Evolutionary conservation across 2,797 vertebrate species (phyloP).

Genomic region (Betta splendens): DNA sequence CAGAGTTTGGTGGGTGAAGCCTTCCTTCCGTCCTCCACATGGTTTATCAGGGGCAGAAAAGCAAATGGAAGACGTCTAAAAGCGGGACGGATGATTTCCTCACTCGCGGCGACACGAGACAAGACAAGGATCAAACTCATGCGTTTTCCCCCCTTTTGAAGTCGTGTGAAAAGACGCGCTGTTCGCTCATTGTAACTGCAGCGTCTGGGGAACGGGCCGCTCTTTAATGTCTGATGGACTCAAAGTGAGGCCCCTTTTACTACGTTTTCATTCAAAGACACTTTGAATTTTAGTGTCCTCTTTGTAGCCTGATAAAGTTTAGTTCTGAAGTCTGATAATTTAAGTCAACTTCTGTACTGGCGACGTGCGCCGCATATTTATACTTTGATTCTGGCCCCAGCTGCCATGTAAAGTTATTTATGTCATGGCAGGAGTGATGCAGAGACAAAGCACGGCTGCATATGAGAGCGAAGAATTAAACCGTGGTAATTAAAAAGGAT

Average conservation of each 20-base stretch:
- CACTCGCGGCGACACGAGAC: too few relatives aligned
- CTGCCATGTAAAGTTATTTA: constrained; percentile 12
- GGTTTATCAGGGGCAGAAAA: constrained; percentile 1
- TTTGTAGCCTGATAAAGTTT: constrained; percentile 56
- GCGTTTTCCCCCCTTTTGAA: constrained; percentile 23
- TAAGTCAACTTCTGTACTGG: constrained; percentile 27
- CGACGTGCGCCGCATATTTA: constrained; percentile 32
- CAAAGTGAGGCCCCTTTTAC: constrained; percentile 40
- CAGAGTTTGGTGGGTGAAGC: constrained; percentile 5
- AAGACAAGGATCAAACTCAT: constrained; percentile 23
- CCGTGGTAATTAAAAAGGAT: constrained; percentile 13
- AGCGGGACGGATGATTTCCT: constrained; percentile 6
- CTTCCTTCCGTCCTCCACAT: constrained; percentile 5
- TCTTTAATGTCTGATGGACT: constrained; percentile 52
- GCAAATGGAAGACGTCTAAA: constrained; percentile 13
- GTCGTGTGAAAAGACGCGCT: constrained; percentile 37
- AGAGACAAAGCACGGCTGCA: neutral
- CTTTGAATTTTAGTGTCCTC: constrained; percentile 49
- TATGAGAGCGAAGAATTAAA: constrained; percentile 11
- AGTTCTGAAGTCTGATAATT: constrained; percentile 55
- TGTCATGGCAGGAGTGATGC: neutral
- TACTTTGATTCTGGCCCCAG: constrained; percentile 45
- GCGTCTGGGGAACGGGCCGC: constrained; percentile 24
- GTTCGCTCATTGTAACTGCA: constrained; percentile 27
- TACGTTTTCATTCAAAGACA: constrained; percentile 48